Evolutionary conservation across 2,888 invertebrate genomes (phyloP), one percentile per base, ranked within the genome.

Genomic region (Agrochola litura): DNA sequence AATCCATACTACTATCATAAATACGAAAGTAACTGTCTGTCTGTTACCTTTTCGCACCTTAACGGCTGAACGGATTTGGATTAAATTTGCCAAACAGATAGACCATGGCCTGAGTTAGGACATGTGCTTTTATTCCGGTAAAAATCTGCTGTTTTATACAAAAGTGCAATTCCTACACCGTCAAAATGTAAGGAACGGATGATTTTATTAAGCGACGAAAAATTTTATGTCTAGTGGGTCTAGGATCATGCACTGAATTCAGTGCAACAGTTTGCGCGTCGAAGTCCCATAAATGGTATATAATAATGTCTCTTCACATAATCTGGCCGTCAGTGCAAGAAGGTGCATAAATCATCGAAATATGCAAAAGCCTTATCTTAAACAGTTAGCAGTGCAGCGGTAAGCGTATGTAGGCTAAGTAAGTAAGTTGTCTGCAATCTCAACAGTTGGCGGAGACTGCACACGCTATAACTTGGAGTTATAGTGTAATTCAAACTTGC

Each of bases 391-490:
- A 1, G 43, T n/a, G 30, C 37, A 25, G 25, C 49, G 30, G 63
- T n/a, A 10, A 43, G 52, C 49, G 43, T 60, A n/a, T 52, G 49
- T 77, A 19, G 58, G 2, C 49, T 69, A 14, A 19, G 25, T 71
- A 67, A n/a, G 16, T 46, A 58, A 58, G 37, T 71, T 58, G 14
- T 43, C 14, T 25, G 25, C 12, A 19, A 43, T 43, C 58, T 41
- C 41, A 25, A 16, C 49, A 77, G 66, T 58, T 30, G 22, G 56
- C 30, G 49, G 30, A 25, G 19, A 19, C 49, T 52, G 66, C 77
- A 52, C n/a, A n/a, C 19, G 30, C 30, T 12, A 9, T 41, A 52
- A 65, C 54, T 76, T 25, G 3, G 22, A 76, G 37, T 76, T 76
- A 37, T n/a, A 37, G 25, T 8, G 22, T 9, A 22, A 43, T 76